These are phyloP conservation scores for Sarcophaga bullata DNA, from an alignment of 1,140 invertebrate genomes.

Conservation along the genomic window DNA sequence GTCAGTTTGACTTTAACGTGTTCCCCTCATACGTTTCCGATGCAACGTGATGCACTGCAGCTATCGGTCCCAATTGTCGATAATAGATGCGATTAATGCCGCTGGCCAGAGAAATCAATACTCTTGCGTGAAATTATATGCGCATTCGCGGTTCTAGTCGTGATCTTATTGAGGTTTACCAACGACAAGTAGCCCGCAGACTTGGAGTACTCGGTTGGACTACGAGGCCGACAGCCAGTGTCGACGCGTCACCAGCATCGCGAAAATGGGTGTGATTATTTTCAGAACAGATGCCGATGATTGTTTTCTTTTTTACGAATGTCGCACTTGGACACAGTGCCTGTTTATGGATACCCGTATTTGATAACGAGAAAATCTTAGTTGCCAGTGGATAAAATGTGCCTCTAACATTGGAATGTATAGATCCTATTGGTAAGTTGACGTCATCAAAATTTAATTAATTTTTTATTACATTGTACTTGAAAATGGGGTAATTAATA, in stretches of 20 bases:
- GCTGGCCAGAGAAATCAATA: conserved; percentile 78
- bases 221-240: conserved; percentile 82
- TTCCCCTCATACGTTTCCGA: conserved; percentile 89
- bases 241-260: conserved; percentile 90
- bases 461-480: too few relatives aligned
- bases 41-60: conserved; percentile 80
- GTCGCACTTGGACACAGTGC: conserved; percentile 80
- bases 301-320: conserved; percentile 86
- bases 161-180: conserved; percentile 54
- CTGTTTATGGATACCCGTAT: conserved; percentile 77
- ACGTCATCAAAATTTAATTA: too few relatives aligned
- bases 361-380: conserved; percentile 84
- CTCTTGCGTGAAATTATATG: conserved; percentile 76
- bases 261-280: conserved; percentile 92
- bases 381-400: conserved; percentile 93
- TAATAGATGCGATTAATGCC: conserved; percentile 85
- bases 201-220: conserved; percentile 82
- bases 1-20: conserved; percentile 80
- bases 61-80: conserved; percentile 88
- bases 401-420: conserved; percentile 88
- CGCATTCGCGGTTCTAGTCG: conserved; percentile 67
- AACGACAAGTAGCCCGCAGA: conserved; percentile 54
- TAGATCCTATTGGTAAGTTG: conserved; percentile 83
- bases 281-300: conserved; percentile 80
- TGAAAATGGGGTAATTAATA: too few relatives aligned